Percentiles rank a stretch among this genome's conserved stretches.
phyloP scores from a whole-genome alignment of 1,140 invertebrate genomes.

The Drosophila equinoxialis region DNA sequence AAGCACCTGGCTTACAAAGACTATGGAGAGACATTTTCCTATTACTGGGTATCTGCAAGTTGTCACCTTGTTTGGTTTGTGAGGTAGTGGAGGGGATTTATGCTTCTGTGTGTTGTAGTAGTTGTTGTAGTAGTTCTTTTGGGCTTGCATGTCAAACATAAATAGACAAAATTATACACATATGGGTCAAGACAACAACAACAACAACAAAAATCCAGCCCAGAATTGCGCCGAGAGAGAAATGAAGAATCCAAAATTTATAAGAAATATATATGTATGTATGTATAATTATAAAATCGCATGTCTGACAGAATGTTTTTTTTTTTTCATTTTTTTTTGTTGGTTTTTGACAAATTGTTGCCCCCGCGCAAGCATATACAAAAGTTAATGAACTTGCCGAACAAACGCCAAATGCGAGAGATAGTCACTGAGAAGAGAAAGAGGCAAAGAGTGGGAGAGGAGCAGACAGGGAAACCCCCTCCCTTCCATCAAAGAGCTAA shows the following conservation, averaged over 20 bases:
- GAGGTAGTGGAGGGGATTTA: neutral
- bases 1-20: no score
- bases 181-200: constrained; percentile 39
- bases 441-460: constrained; percentile 16
- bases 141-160: constrained; percentile 47
- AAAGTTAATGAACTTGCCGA: constrained; percentile 76
- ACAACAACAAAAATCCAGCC: neutral
- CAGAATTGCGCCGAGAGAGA: neutral
- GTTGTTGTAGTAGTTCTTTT: neutral
- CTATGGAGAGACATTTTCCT: no score
- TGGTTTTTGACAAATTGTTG: constrained; percentile 71
- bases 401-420: constrained; percentile 22
- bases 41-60: neutral
- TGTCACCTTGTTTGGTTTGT: no score
- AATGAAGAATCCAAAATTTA: constrained; percentile 31
- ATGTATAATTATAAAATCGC: constrained; percentile 75
- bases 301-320: constrained; percentile 63
- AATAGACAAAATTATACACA: constrained; percentile 49
- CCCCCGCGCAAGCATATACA: constrained; percentile 55
- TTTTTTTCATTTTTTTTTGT: neutral
- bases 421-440: constrained; percentile 2
- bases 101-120: neutral
- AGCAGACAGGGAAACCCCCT: constrained; percentile 14
- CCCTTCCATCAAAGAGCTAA: constrained; percentile 45
- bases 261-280: constrained; percentile 36